Conservation (phyloP, 2,113 vertebrate species). For the Leucopsar rothschildi region DNA sequence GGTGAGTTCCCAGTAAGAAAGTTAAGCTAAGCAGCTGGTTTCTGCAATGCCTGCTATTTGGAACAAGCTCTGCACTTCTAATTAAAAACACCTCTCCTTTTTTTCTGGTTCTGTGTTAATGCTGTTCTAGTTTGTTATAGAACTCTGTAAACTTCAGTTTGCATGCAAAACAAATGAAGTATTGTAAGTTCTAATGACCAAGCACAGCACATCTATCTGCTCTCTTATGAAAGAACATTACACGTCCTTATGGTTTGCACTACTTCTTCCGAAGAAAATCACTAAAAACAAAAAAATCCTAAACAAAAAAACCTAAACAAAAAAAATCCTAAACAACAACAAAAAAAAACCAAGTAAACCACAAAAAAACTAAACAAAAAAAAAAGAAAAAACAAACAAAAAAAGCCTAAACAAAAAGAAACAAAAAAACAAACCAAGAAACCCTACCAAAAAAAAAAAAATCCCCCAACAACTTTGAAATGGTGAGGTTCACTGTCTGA, state of each 20-base stretch:
- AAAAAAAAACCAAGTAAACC: not conserved
- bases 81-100: not conserved
- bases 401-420: not conserved
- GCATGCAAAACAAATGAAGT: not conserved
- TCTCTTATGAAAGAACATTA: not conserved
- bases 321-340: too few relatives aligned
- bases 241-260: not conserved
- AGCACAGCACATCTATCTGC: not conserved
- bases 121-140: not conserved
- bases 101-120: not conserved
- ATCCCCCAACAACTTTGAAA: not conserved
- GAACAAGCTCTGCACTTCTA: not conserved
- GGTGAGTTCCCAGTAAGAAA: not conserved
- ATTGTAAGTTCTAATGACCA: not conserved
- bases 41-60: not conserved
- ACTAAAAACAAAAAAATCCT: not conserved
- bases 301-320: not conserved
- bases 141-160: not conserved
- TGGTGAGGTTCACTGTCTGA: not conserved
- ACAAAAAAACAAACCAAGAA: not conserved
- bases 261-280: not conserved
- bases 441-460: not conserved
- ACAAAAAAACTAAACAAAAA: not conserved
- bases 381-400: too few relatives aligned
- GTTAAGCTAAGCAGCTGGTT: not conserved